These are phyloP conservation scores for Pomacea maculata DNA, from an alignment of 1,140 invertebrate genomes.

Conservation along the genomic window DNA sequence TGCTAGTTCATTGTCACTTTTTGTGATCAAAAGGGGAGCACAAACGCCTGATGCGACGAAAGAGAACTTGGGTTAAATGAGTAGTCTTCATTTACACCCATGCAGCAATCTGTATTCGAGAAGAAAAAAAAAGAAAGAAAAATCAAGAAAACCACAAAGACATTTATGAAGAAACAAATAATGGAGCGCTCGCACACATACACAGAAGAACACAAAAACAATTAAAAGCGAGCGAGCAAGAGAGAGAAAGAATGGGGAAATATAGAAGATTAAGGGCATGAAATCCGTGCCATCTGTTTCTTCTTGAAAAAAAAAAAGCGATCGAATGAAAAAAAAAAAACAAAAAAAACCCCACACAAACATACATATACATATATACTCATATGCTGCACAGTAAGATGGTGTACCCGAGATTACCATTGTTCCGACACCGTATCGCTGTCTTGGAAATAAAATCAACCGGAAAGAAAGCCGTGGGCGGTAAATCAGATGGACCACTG, in stretches of 20 bases:
- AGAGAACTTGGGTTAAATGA: no score
- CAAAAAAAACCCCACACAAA: not conserved
- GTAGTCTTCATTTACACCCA: not conserved
- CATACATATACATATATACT: not conserved
- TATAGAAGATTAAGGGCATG: not conserved
- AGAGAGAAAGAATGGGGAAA: conserved; percentile 5
- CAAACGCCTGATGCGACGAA: no score
- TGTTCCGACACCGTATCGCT: no score
- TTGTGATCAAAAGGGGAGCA: no score
- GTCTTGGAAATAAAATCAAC: no score
- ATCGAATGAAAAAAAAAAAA: not conserved
- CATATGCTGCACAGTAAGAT: no score
- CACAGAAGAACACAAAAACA: not conserved
- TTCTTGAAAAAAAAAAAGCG: not conserved
- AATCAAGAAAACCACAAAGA: conserved; percentile 1
- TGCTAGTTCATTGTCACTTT: no score
- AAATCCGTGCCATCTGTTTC: not conserved
- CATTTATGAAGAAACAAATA: not conserved
- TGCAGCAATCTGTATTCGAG: not conserved
- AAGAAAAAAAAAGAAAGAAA: conserved; percentile 9
- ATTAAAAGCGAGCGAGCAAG: conserved; percentile 8
- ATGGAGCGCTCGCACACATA: not conserved
- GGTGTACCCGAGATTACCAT: no score
- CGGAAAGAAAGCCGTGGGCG: no score
- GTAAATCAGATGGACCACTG: no score